Percentiles rank a stretch among this genome's conserved stretches.
These are phyloP conservation scores for Drosophila subquinaria DNA, from an alignment of 2,888 invertebrate species.

Conservation along the genomic window DNA sequence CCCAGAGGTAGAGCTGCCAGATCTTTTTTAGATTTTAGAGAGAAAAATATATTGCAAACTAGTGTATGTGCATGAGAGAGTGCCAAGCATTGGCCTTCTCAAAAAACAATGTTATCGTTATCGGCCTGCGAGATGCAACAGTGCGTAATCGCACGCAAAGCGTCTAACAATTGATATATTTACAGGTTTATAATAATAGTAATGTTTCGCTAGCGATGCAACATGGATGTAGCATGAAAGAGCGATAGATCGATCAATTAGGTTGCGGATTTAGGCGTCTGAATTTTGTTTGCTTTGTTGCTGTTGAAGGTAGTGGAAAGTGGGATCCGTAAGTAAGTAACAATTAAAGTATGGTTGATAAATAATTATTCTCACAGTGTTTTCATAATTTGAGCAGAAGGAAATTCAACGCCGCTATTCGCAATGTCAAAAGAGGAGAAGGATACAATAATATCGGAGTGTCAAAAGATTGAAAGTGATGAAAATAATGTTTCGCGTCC, in stretches of 20 bases:
- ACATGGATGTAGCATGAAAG: background rate
- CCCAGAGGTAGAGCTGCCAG: background rate
- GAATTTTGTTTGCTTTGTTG: background rate
- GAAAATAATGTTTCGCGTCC: background rate
- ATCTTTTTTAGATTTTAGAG: background rate
- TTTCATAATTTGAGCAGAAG: background rate
- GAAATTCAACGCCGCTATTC: background rate
- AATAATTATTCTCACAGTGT: background rate
- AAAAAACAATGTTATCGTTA: constrained; percentile 9
- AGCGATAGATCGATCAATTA: background rate
- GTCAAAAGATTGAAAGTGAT: background rate
- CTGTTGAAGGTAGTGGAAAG: background rate
- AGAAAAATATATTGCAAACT: background rate
- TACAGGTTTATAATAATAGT: background rate
- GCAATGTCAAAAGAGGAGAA: background rate
- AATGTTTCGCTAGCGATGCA: background rate
- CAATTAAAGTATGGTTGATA: background rate
- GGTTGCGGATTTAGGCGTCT: background rate
- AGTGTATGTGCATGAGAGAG: background rate
- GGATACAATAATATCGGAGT: background rate
- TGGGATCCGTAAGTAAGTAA: background rate
- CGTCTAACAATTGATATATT: background rate
- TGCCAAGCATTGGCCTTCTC: background rate
- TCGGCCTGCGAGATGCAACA: constrained; percentile 11
- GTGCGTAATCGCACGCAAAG: constrained; percentile 3